Evolutionary conservation across 2,888 invertebrate genomes (phyloP), one percentile per base, ranked within the genome.

Genomic region (Yponomeuta evonymella): DNA sequence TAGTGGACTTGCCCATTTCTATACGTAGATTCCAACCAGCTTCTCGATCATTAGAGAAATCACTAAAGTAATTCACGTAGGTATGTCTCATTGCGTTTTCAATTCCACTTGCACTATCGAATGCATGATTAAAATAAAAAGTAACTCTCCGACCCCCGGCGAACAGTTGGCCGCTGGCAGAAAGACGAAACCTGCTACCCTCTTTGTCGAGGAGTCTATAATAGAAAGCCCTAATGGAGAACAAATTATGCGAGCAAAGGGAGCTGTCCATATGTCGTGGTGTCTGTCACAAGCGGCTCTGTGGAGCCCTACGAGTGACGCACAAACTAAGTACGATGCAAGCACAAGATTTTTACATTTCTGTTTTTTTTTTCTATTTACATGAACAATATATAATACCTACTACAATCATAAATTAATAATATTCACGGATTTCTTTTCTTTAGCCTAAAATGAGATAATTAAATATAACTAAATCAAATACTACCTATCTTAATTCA

Each of bases 161-260:
- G 80, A 89, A 90, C 91, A 91, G 87, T 91, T 92, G 91, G 85
- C 80, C 77, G 33, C 29, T 76, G 75, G 78, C 76, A 77, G 90
- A 86, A 91, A 92, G 89, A 90, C 87, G 91, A 92, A 85, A 82
- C 88, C 79, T 75, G 86, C 84, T 81, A 83, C 87, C 86, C 82
- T 83, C 83, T 87, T 84, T 88, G 88, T 86, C 84, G 86, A 77
- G 82, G 84, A 79, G 75, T 77, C 82, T 81, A 80, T 82, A 81
- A 82, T 83, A 86, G 85, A 81, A 80, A 82, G 79, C 80, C 79
- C 83, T 91, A 90, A 91, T 91, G 85, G 90, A 85, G 86, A 79
- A 89, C 90, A 89, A 91, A 92, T 92, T 90, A 91, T 88, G 86
- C 85, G 81, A 87, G 89, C 91, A 91, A 90, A 90, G 91, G 90